phyloP scores from a whole-genome alignment of 1,140 invertebrate genomes.

The Sinella curviseta region DNA sequence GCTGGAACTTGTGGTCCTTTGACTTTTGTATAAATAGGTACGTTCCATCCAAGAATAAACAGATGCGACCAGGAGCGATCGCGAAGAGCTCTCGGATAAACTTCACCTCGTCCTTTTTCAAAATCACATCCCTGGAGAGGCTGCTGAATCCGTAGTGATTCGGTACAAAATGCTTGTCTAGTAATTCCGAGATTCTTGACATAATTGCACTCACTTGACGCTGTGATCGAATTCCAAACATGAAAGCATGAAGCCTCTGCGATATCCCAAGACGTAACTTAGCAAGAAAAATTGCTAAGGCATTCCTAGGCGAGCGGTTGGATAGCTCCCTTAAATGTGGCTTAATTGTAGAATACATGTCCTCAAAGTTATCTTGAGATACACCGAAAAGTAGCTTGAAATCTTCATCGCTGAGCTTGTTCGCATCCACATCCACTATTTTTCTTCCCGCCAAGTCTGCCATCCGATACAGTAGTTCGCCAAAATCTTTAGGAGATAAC shows the following conservation, averaged over 20 bases:
- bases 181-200: not conserved
- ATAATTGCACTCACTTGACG: conserved; percentile 9
- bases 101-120: not conserved
- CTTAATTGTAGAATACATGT: not conserved
- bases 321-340: not conserved
- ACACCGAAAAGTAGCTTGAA: not conserved
- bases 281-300: conserved; percentile 34
- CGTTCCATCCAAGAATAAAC: not conserved
- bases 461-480: too few species aligned
- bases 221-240: conserved; percentile 4
- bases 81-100: not conserved
- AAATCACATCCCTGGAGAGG: not conserved
- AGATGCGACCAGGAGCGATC: not conserved
- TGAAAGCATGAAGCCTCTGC: conserved; percentile 3
- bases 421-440: too few species aligned
- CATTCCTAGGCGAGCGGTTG: conserved; percentile 22
- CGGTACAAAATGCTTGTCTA: conserved; percentile 33
- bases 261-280: conserved; percentile 36
- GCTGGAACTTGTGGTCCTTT: not conserved
- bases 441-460: too few species aligned
- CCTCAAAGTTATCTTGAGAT: not conserved
- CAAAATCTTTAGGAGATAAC: too few species aligned
- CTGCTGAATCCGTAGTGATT: conserved; percentile 14
- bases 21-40: conserved; percentile 16
- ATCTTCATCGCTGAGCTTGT: too few species aligned